Evolutionary conservation across 2,113 vertebrate species (phyloP).

Genomic region (Procavia capensis): DNA sequence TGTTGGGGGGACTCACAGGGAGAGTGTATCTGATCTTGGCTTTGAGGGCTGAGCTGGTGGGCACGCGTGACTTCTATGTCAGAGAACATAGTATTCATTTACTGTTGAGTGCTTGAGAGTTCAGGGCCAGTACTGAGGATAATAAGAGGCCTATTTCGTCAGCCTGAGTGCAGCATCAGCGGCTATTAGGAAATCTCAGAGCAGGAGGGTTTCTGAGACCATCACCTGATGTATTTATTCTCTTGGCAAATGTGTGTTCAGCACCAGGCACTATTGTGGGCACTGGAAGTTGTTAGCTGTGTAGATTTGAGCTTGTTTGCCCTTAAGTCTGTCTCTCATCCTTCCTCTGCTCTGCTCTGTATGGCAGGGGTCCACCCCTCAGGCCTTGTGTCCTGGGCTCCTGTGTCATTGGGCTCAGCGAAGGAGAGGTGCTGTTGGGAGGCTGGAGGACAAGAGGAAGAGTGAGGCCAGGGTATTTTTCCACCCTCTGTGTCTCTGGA

Average conservation of each 20-base stretch:
- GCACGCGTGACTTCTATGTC: not conserved
- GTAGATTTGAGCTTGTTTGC: not conserved
- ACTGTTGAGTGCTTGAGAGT: not conserved
- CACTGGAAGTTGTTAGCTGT: not conserved
- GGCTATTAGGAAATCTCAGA: not conserved
- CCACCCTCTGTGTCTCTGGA: not conserved
- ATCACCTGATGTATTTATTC: not conserved
- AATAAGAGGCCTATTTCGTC: not conserved
- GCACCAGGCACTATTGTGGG: not conserved
- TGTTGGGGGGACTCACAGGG: fast-evolving
- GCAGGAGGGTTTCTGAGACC: not conserved
- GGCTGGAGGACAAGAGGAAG: not conserved
- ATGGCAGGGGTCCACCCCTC: not conserved
- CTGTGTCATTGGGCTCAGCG: not conserved
- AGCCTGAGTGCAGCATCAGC: not conserved
- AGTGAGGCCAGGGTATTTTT: too few species aligned
- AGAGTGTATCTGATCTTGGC: not conserved
- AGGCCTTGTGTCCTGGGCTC: not conserved
- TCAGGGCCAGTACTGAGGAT: not conserved
- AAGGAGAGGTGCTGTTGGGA: not conserved
- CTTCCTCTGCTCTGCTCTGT: not conserved
- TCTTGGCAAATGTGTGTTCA: not conserved
- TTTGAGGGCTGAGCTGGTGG: not conserved
- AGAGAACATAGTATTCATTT: not conserved
- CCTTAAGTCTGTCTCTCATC: not conserved